These are phyloP conservation scores for Xylocampa areola DNA, from an alignment of 2,888 invertebrate species.

Conservation along the genomic window DNA sequence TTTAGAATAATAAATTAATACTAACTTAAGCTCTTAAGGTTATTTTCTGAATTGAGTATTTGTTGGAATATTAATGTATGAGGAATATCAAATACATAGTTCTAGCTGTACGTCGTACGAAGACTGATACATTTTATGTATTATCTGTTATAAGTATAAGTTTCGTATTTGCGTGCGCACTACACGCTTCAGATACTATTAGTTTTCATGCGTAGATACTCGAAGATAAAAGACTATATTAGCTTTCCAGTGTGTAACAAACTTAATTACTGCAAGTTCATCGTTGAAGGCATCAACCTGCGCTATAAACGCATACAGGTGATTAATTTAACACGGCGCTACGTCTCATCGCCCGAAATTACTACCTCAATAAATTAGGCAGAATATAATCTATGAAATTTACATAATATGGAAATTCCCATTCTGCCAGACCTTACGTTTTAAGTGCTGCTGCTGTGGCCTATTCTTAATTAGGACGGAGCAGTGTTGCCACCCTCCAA, in stretches of 20 bases:
- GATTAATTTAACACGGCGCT: constrained; percentile 48
- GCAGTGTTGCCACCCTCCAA: constrained; percentile 35
- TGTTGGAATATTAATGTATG: too few relatives aligned
- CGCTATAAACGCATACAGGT: constrained; percentile 23
- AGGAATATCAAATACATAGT: too few relatives aligned
- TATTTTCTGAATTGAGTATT: too few relatives aligned
- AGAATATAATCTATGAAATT: constrained; percentile 66
- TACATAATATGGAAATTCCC: constrained; percentile 69
- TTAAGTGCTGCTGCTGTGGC: constrained; percentile 59
- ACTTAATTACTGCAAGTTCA: constrained; percentile 13
- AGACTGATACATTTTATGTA: too few relatives aligned
- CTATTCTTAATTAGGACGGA: constrained; percentile 68
- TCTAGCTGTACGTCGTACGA: too few relatives aligned
- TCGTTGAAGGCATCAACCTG: constrained; percentile 29
- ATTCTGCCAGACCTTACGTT: constrained; percentile 63
- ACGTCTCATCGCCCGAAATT: constrained; percentile 56
- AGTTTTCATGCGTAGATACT: too few relatives aligned
- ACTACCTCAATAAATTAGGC: constrained; percentile 62
- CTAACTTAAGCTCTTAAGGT: too few relatives aligned
- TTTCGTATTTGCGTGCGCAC: too few relatives aligned
- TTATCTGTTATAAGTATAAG: too few relatives aligned
- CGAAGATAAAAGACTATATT: too few relatives aligned
- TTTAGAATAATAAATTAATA: too few relatives aligned
- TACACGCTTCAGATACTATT: too few relatives aligned
- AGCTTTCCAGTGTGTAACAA: background rate